Evolutionary conservation across 2,888 invertebrate genomes (phyloP), one percentile per base, ranked within the genome.

Genomic region (Drosophila infuscata): DNA sequence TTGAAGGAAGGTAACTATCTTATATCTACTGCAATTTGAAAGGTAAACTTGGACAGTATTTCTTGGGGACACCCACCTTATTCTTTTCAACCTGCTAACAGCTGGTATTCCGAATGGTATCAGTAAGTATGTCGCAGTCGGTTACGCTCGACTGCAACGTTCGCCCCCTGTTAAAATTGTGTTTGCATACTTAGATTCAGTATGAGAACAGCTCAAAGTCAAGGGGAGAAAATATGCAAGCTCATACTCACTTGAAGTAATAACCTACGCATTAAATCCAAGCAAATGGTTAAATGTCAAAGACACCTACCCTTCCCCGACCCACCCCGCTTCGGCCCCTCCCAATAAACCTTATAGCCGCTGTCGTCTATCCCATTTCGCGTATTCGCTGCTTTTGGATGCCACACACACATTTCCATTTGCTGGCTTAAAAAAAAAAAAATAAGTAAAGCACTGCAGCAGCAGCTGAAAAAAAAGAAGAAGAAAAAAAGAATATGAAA

Each of bases 401-500:
- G 33, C 46, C 48, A 25, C 15, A 25, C 15, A 25, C 41, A 49
- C 36, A 52, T n/a, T 38, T 51, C 41, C 29, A 29, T 33, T 35
- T 57, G 46, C 7, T 12, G 41, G 43, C 51, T 30, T 29, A 30
- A 43, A 52, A 46, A n/a, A 38, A 30, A 43, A 52, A 51, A 56
- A 33, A 67, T 29, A 32, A n/a, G 33, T 57, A 43, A 46, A 41
- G 43, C 43, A 43, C 43, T 43, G 43, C 43, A 57, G 17, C 17
- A 25, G 25, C 25, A 25, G 25, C 25, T 3, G 25, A 25, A 25
- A 25, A 3, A 38, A 29, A 36, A 25, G 25, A 20, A 1, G 3
- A 3, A 6, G 1, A 46, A 54, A 73, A 58, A 54, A 57, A 58
- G 71, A 79, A 82, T 79, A 82, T 80, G 71, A 71, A 80, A 81